phyloP scores from a whole-genome alignment of 23 tunicate species.

The Botrylloides violaceus region DNA sequence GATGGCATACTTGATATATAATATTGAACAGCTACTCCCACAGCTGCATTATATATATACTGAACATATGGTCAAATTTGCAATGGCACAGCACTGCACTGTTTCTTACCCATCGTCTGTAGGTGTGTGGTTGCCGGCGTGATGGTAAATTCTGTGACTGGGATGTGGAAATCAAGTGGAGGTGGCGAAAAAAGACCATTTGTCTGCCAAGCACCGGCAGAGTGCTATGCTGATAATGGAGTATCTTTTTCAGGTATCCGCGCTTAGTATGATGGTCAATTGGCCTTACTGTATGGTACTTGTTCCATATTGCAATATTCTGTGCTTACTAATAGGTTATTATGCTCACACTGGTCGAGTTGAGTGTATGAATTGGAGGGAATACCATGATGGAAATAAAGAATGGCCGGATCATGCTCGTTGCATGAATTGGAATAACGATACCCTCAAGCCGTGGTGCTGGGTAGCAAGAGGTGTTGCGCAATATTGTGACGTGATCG shows the following conservation, averaged over 20 bases:
- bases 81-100: too few relatives aligned
- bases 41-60: too few relatives aligned
- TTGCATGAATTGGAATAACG: slow-evolving; percentile 42
- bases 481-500: slow-evolving; percentile 49
- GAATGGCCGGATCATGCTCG: slow-evolving; percentile 61
- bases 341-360: slow-evolving; percentile 46
- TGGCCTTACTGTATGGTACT: too few relatives aligned
- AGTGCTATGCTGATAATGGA: slow-evolving; percentile 59
- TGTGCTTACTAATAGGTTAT: background rate
- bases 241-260: slow-evolving; percentile 32
- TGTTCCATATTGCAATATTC: background rate
- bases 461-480: slow-evolving; percentile 44
- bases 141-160: slow-evolving; percentile 18
- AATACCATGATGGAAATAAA: slow-evolving; percentile 32
- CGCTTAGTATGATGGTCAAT: too few relatives aligned
- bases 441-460: slow-evolving; percentile 63
- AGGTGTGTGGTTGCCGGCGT: slow-evolving; percentile 59
- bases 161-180: slow-evolving; percentile 36
- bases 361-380: slow-evolving; percentile 63
- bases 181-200: slow-evolving; percentile 52
- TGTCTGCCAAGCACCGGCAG: slow-evolving; percentile 48
- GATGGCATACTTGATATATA: too few relatives aligned
- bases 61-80: too few relatives aligned
- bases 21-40: too few relatives aligned
- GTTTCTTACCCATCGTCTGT: background rate